Evolutionary conservation across 2,888 invertebrate genomes (phyloP), one percentile per base, ranked within the genome.

Genomic region (Helicoverpa assulta): DNA sequence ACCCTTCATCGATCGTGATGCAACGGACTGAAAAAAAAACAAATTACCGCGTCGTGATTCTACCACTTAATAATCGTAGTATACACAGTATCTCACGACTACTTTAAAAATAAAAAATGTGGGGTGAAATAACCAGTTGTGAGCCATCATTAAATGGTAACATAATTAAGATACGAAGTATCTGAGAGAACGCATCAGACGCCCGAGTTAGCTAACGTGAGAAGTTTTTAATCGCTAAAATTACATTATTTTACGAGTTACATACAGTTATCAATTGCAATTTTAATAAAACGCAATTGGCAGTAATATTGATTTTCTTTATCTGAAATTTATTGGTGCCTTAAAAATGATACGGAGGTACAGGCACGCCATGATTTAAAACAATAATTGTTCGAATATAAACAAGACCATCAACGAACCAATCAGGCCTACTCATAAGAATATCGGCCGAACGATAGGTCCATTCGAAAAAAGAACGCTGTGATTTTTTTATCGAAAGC

Each of bases 1-100:
- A 90, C 92, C 91, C 91, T 92, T 92, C 92, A 90, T 92, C 90
- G 90, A 79, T 90, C 91, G 93, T 91, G 92, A 91, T 88, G 89
- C 86, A 87, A 85, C 85, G 77, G 82, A 84, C 62, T 69, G 60
- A 71, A 73, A 82, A 84, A 93, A 91, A 91, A 92, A 88, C 84
- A 89, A 92, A 92, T 90, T 88, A 93, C 88, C 76, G 81, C 89
- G 79, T 91, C 93, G 93, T 94, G 94, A 93, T 93, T 93, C 93
- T 91, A 94, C 94, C 93, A 94, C 94, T 94, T 94, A 94, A 94
- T 94, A 94, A 94, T 92, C 93, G 86, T 92, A 92, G 92, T 90
- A 90, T 89, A 90, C 86, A 84, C 91, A 86, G 93, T 94, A 95
- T 94, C 94, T 95, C 95, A 95, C 94, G 95, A 94, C 95, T 95